Evolutionary conservation across 1,140 invertebrate species (phyloP).

Genomic region (Musca vetustissima): DNA sequence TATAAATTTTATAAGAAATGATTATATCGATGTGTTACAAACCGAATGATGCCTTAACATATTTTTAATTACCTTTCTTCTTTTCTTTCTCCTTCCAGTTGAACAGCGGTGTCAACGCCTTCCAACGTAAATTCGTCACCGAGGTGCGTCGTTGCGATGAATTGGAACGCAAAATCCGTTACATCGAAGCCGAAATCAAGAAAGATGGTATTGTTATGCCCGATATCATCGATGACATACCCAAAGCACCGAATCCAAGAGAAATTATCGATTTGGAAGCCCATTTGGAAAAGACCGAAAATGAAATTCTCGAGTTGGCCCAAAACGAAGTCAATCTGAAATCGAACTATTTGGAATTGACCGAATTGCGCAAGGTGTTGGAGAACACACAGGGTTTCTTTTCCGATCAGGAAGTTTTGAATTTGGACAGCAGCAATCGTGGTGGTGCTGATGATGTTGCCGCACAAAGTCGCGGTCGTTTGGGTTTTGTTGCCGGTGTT

Average conservation of each 20-base stretch:
- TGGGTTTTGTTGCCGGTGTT: constrained; percentile 86
- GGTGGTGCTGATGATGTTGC: constrained; percentile 49
- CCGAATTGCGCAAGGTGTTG: constrained; percentile 91
- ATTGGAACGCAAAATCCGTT: constrained; percentile 90
- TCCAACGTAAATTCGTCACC: constrained; percentile 89
- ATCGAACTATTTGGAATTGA: constrained; percentile 92
- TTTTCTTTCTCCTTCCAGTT: constrained; percentile 60
- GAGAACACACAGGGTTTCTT: constrained; percentile 80
- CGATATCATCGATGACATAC: constrained; percentile 81
- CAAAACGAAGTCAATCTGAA: constrained; percentile 94
- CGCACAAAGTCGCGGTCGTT: constrained; percentile 61
- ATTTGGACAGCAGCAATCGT: constrained; percentile 50
- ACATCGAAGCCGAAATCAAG: constrained; percentile 93
- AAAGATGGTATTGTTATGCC: constrained; percentile 85
- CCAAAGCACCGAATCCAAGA: constrained; percentile 89
- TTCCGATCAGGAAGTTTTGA: constrained; percentile 54
- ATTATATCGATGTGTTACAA: too few species aligned
- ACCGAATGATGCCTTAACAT: too few species aligned
- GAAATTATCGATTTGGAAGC: constrained; percentile 88
- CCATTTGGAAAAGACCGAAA: constrained; percentile 90
- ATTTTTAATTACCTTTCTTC: neutral
- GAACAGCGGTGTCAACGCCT: constrained; percentile 81
- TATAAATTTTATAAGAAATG: too few species aligned
- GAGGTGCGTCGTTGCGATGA: constrained; percentile 91
- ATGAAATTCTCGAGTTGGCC: constrained; percentile 90